Conservation (phyloP, 2,797 vertebrate genomes). For the Podarcis siculus region DNA sequence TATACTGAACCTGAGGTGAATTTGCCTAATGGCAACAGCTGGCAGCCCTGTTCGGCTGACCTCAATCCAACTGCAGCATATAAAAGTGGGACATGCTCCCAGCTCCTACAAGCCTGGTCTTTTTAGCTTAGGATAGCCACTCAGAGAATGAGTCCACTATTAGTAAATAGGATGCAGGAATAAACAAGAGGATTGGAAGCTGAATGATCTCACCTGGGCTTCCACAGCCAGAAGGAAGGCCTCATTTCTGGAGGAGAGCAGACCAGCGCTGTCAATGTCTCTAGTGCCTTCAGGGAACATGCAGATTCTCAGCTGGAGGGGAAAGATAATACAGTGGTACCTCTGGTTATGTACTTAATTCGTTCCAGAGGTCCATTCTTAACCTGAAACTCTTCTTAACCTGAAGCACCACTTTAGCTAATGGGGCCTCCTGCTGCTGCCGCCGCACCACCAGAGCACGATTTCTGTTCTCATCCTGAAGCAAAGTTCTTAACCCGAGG, state of each 20-base stretch:
- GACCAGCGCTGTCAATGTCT: background rate
- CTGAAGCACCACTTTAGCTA: too few relatives aligned
- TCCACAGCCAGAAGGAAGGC: slow-evolving; percentile 10
- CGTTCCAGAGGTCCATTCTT: too few relatives aligned
- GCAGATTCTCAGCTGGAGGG: slow-evolving; percentile 21
- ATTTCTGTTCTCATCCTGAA: too few relatives aligned
- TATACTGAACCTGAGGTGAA: background rate
- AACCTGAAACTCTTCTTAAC: too few relatives aligned
- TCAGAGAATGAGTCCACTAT: background rate
- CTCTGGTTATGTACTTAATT: too few relatives aligned
- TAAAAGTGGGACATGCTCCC: background rate
- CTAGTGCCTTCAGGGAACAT: slow-evolving; percentile 11
- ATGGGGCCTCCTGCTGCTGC: too few relatives aligned
- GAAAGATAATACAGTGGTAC: background rate
- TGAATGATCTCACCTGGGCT: slow-evolving; percentile 42
- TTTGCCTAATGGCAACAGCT: background rate
- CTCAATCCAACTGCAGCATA: background rate
- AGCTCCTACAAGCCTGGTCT: too few relatives aligned
- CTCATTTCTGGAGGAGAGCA: background rate
- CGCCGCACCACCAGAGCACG: too few relatives aligned
- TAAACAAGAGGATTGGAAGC: slow-evolving; percentile 50
- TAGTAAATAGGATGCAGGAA: slow-evolving; percentile 22
- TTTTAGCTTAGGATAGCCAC: background rate
- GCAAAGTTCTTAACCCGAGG: too few relatives aligned
- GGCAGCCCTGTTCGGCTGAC: background rate